Base-by-base conservation (phyloP, 2,888 invertebrate species). In the Pimpla rufipes region DNA sequence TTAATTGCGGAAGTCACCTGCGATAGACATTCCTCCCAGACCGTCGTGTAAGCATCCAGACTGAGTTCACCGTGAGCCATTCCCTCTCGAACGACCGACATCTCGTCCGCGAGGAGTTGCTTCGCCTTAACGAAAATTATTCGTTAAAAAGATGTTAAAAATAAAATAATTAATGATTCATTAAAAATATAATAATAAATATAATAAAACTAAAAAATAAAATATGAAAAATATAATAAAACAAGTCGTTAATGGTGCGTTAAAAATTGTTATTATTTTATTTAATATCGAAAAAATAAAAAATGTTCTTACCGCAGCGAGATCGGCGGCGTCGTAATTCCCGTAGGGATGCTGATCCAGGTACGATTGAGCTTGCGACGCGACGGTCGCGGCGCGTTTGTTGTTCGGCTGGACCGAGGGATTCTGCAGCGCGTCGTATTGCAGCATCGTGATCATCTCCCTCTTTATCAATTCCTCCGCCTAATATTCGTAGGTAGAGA, bases 41-140 rank as follows among this genome's bases (percentile, higher is more conserved):
- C 98, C 94, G 98, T 98, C 10, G 97, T 96, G 92, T 98, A 99
- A 0, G 98, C 97, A 87, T 99, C 99, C 64, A 97, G 94, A 0
- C 98, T 97, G 62, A 99, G 94, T 47, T 99, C 99, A 0, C 99
- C 99, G 91, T 99, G 99, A 0, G 96, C 97, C 99, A 99, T 99
- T 57, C 98, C 98, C 78, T 96, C 95, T 91, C 97, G 97, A 0
- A 99, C 99, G 0, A 96, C 95, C 29, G 96, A 96, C 97, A 98
- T 98, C 94, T 99, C 99, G 45, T 95, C 95, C 81, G 95, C 94
- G 77, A 99, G 92, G 89, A 97, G 92, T 18, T 94, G 91, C 87
- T 95, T 95, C 0, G 98, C 97, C 93, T 94, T 78, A 45, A 59
- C 45, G 82, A 79, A 77, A 66, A 83, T 64, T 81, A 71, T 57